A percentile compares a stretch with the other conserved stretches of the same genome.
Evolutionary conservation across 2,797 vertebrate species (phyloP).

Genomic region (Spondyliosoma cantharus): DNA sequence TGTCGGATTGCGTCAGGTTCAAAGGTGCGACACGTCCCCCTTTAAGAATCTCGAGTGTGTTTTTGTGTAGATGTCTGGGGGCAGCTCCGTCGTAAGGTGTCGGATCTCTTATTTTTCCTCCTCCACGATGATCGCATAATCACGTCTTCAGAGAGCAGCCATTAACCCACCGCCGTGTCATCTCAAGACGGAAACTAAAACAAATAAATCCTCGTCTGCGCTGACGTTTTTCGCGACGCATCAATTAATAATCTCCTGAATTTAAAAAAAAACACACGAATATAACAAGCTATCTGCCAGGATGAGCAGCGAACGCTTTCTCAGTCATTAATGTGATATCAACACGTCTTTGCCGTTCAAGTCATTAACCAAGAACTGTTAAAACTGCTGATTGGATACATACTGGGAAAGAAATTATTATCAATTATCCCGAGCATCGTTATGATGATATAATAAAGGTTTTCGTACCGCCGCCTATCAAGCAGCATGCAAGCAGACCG

Average conservation of each 20-base stretch:
- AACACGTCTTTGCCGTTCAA: background rate
- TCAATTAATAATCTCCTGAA: background rate
- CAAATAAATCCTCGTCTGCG: background rate
- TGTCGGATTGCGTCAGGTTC: slow-evolving; percentile 46
- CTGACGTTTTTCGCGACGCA: background rate
- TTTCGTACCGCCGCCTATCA: no score
- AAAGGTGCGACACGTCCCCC: slow-evolving; percentile 7
- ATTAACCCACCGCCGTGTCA: background rate
- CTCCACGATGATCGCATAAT: background rate
- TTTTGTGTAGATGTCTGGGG: background rate
- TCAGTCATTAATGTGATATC: background rate
- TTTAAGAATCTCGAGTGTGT: background rate
- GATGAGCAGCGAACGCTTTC: no score
- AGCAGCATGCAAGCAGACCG: no score
- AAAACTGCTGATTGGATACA: no score
- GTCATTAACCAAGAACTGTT: background rate
- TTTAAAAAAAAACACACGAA: no score
- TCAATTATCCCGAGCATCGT: no score
- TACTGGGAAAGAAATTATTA: no score
- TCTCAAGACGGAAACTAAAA: background rate
- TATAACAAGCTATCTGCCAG: background rate
- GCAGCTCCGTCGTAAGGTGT: background rate
- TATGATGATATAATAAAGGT: no score
- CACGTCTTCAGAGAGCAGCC: background rate
- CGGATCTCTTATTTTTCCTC: slow-evolving; percentile 3